These are phyloP conservation scores for Anabas testudineus DNA, from an alignment of 2,797 vertebrate genomes.

Conservation along the genomic window DNA sequence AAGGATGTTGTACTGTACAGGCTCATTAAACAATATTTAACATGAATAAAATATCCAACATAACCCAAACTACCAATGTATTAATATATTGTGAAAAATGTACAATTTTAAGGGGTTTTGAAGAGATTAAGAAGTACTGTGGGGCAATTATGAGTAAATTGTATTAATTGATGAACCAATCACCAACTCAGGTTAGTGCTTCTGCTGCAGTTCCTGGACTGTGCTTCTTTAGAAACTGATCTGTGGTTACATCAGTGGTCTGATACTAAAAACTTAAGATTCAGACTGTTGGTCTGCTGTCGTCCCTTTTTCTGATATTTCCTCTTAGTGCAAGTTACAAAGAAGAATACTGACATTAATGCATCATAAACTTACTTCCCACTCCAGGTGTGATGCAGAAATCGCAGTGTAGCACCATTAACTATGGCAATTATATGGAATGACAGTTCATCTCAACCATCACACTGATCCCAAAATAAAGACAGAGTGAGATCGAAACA, in stretches of 20 bases:
- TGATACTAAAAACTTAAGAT: too few species aligned
- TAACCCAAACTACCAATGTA: too few species aligned
- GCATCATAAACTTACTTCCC: constrained; percentile 56
- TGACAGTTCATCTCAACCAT: constrained; percentile 61
- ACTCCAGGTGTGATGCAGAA: constrained; percentile 51
- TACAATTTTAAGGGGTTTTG: too few species aligned
- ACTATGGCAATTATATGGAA: constrained; percentile 62
- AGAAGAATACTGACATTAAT: constrained; percentile 52
- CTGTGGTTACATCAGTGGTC: background rate
- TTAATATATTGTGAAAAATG: too few species aligned
- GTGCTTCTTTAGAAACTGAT: background rate
- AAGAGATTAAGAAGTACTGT: too few species aligned
- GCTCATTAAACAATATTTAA: background rate
- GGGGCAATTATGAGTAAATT: too few species aligned
- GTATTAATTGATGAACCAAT: too few species aligned
- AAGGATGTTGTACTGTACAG: background rate
- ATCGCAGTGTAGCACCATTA: constrained; percentile 52
- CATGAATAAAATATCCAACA: background rate
- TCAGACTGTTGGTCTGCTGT: background rate
- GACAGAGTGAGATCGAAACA: constrained; percentile 17
- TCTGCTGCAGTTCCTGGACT: too few species aligned
- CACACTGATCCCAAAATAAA: constrained; percentile 70
- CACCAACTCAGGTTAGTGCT: too few species aligned
- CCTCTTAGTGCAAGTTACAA: constrained; percentile 49
- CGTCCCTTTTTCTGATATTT: constrained; percentile 31